A percentile compares a stretch with the other conserved stretches of the same genome.
Conservation (phyloP, 2,888 invertebrate species). For the Heteropelma amictum region DNA sequence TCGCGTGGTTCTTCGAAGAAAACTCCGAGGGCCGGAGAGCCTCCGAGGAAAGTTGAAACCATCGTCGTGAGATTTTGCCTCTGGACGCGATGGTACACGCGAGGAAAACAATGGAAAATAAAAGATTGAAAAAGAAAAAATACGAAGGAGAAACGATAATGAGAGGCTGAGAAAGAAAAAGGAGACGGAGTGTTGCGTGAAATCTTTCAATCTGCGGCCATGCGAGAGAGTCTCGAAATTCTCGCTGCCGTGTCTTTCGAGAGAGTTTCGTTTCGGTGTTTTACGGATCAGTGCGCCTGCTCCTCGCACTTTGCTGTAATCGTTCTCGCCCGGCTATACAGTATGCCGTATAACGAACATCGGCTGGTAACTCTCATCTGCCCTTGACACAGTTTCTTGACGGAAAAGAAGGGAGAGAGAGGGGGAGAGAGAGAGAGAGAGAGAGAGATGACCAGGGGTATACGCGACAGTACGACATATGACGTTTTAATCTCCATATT, state of each 20-base stretch:
- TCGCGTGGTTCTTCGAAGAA: too few species aligned
- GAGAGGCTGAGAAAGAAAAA: not conserved
- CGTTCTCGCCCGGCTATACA: slow-evolving; percentile 27
- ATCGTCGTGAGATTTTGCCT: too few species aligned
- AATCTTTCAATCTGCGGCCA: not conserved
- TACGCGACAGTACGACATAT: slow-evolving; percentile 27
- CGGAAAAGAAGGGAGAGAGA: slow-evolving; percentile 36
- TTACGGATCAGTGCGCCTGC: slow-evolving; percentile 66
- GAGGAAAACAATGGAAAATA: not conserved
- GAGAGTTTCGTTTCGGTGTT: slow-evolving; percentile 71
- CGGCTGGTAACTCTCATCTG: slow-evolving; percentile 58
- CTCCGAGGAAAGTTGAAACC: too few species aligned
- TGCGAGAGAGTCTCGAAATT: slow-evolving; percentile 22
- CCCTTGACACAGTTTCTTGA: slow-evolving; percentile 76
- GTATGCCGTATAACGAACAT: slow-evolving; percentile 13
- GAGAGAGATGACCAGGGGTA: slow-evolving; percentile 48
- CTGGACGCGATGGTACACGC: too few species aligned
- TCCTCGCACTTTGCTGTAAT: slow-evolving; percentile 38
- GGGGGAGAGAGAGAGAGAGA: not conserved
- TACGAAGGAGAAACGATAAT: slow-evolving; percentile 3
- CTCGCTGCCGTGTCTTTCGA: not conserved
- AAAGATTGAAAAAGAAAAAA: not conserved
- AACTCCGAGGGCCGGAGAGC: too few species aligned
- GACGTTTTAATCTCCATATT: slow-evolving; percentile 41
- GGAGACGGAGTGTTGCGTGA: not conserved